Evolutionary conservation across 2,888 invertebrate species (phyloP), one percentile per base, ranked within the genome.

Genomic region (Cetonia aurata): DNA sequence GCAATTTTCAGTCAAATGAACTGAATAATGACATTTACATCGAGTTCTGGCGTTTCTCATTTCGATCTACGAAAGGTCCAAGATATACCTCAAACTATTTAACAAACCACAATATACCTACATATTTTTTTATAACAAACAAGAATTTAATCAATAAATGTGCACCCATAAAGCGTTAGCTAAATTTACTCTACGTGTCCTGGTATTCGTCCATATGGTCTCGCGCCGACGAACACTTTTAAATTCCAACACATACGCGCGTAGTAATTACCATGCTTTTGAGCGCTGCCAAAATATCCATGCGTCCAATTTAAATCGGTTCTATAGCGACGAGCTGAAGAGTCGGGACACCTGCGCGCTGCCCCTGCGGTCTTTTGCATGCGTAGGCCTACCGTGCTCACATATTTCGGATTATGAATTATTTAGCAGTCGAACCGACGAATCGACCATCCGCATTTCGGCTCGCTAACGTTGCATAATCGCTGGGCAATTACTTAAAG

Each of bases 401-500:
- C 44, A 19, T 50, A 50, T 50, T 50, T 17, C 42, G 17, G 41
- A 42, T n/a, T 59, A 59, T 59, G 59, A 59, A 59, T 59, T 59
- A 59, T 59, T 59, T 59, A 59, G 19, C 25, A 59, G 59, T 12
- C 25, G 17, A 44, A 19, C 17, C 59, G 6, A 44, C 52, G 19
- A 12, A 10, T 19, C 19, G 52, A 12, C 19, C 52, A 10, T 53
- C 42, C 42, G 13, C 44, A 12, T 13, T 25, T 25, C 25, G 25
- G 25, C 25, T 25, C 25, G 25, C 25, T 8, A 25, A 9, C 44
- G 44, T 59, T 59, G 44, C 59, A 59, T 59, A 59, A 59, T 59
- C 44, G 44, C 44, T 44, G 44, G 25, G 44, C 59, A 59, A 59
- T 59, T 59, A 59, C 59, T 59, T 59, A 59, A 59, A 59, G 44